Evolutionary conservation across 2,888 invertebrate genomes (phyloP), one percentile per base, ranked within the genome.

Genomic region (Dexiosoma caninum): DNA sequence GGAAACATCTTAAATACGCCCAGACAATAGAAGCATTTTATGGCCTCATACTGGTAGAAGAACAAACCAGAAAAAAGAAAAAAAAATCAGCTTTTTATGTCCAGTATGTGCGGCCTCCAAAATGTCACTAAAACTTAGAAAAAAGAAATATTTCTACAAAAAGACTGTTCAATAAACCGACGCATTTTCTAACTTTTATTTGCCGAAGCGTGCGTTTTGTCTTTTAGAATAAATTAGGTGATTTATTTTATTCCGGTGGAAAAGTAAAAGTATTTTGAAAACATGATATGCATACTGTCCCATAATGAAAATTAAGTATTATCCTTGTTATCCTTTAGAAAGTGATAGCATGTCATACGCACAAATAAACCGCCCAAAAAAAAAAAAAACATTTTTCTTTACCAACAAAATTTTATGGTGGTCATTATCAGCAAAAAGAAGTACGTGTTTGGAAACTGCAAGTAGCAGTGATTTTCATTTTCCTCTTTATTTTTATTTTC

Each of bases 391-490:
- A n/a, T 30, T 60, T 67, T 67, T 53, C 6, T 83, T 83, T 80
- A 83, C 53, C 74, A 78, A 83, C 83, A 27, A 27, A 27, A 82
- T 83, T n/a, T 84, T 77, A 82, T 78, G 78, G 71, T 81, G 83
- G 78, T 83, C 81, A 84, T 83, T 83, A 82, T 84, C 84, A 86
- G 85, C 86, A 86, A 86, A 86, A 86, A 85, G 85, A 83, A 84
- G 85, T 86, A 84, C 87, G 86, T 87, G 87, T 86, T 86, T 86
- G 86, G 86, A 86, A 87, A 87, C 84, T 86, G 83, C 82, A 83
- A 84, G 81, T 80, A n/a, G n/a, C n/a, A n/a, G n/a, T n/a, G n/a
- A n/a, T n/a, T n/a, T n/a, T n/a, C n/a, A n/a, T n/a, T n/a, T n/a
- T n/a, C n/a, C n/a, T n/a, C n/a, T n/a, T n/a, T n/a, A n/a, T n/a